Evolutionary conservation across 1,140 invertebrate genomes (phyloP).

Genomic region (Chrysomallon squamiferum): DNA sequence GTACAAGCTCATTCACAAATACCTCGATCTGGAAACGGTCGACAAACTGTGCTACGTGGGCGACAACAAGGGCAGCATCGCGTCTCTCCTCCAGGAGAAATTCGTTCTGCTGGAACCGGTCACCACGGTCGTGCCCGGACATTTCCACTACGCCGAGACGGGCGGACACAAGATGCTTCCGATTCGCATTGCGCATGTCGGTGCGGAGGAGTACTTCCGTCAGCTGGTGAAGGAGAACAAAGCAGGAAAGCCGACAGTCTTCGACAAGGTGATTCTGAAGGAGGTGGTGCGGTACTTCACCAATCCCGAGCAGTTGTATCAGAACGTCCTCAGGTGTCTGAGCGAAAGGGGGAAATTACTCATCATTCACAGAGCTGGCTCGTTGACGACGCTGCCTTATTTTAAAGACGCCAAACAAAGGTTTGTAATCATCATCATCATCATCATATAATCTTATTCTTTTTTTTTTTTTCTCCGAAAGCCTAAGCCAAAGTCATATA

Average conservation of each 20-base stretch:
- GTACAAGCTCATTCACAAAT: slow-evolving; percentile 52
- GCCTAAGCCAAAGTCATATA: no score
- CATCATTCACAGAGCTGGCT: slow-evolving; percentile 50
- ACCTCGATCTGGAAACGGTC: slow-evolving; percentile 52
- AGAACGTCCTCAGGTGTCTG: slow-evolving; percentile 43
- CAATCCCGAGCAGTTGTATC: slow-evolving; percentile 44
- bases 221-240: slow-evolving; percentile 18
- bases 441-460: no score
- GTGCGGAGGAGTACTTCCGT: slow-evolving; percentile 58
- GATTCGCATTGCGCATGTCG: slow-evolving; percentile 48
- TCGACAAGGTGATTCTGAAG: slow-evolving; percentile 54
- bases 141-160: slow-evolving; percentile 53
- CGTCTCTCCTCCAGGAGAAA: slow-evolving; percentile 39
- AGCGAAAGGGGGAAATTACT: slow-evolving; percentile 40
- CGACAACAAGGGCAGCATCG: slow-evolving; percentile 48
- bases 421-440: slow-evolving; percentile 8
- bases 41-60: slow-evolving; percentile 55
- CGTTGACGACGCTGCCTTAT: slow-evolving; percentile 49
- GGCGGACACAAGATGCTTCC: slow-evolving; percentile 43
- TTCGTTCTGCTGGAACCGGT: slow-evolving; percentile 59
- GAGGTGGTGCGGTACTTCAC: slow-evolving; percentile 50
- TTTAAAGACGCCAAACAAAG: slow-evolving; percentile 45
- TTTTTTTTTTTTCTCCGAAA: no score
- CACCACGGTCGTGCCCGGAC: slow-evolving; percentile 49
- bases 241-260: slow-evolving; percentile 21